Conservation (phyloP, 2,888 invertebrate species). For the Coecobrya sp. region DNA sequence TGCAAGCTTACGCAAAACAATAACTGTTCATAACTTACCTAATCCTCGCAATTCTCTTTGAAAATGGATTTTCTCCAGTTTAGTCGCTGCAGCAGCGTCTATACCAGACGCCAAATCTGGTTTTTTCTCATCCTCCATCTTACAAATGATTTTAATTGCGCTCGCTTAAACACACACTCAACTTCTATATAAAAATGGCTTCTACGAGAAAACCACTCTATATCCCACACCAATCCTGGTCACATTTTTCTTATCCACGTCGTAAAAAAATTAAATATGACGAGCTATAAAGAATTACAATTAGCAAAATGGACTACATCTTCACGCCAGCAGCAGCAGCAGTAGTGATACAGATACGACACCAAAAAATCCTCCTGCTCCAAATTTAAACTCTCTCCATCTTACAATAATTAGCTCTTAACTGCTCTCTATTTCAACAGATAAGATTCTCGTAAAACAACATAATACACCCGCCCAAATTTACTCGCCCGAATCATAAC, state of each 20-base stretch:
- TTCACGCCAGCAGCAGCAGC: too few relatives aligned
- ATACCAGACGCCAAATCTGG: background rate
- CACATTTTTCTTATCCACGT: constrained; percentile 9
- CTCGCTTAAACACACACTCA: background rate
- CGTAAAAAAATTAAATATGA: background rate
- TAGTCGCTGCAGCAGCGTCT: background rate
- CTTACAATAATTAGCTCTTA: too few relatives aligned
- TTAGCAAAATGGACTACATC: too few relatives aligned
- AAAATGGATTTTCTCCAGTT: constrained; percentile 61
- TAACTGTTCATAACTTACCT: constrained; percentile 61
- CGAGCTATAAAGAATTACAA: background rate
- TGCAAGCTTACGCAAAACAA: background rate
- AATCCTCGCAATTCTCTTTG: constrained; percentile 76
- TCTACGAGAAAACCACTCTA: background rate
- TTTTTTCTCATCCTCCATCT: constrained; percentile 72
- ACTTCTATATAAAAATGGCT: background rate
- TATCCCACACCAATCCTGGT: background rate
- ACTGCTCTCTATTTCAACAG: too few relatives aligned
- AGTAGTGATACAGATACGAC: too few relatives aligned
- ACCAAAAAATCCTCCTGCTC: too few relatives aligned
- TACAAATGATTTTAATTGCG: constrained; percentile 14
- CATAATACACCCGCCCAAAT: too few relatives aligned
- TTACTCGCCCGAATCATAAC: too few relatives aligned
- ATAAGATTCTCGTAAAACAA: too few relatives aligned
- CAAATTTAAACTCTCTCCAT: too few relatives aligned